A percentile compares a stretch with the other conserved stretches of the same genome.
These are phyloP conservation scores for Petrophora chlorosata DNA, from an alignment of 2,888 invertebrate species.

Conservation along the genomic window DNA sequence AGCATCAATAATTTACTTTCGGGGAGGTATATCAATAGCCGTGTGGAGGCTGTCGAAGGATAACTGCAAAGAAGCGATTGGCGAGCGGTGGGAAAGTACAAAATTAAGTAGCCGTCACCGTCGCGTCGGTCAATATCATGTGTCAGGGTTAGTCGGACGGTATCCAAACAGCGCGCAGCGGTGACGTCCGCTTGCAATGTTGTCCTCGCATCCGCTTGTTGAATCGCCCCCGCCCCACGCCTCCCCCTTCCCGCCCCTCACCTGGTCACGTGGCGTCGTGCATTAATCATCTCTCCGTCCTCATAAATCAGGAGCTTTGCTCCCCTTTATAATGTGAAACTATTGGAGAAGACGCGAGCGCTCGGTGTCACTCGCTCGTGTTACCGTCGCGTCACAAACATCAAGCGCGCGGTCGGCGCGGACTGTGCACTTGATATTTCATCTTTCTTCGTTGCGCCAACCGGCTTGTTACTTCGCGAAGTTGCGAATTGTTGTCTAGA, in stretches of 20 bases:
- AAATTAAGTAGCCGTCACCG: no score
- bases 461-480: conserved; percentile 5
- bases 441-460: conserved; percentile 6
- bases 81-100: no score
- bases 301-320: conserved; percentile 20
- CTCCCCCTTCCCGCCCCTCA: neutral
- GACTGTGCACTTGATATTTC: conserved; percentile 1
- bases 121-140: neutral
- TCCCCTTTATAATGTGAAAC: neutral
- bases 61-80: no score
- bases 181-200: neutral
- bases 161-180: conserved; percentile 2
- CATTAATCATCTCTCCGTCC: conserved; percentile 33
- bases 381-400: neutral
- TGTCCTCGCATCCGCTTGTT: neutral
- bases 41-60: no score
- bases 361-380: neutral
- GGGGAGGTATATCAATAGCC: no score
- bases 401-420: neutral
- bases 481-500: conserved; percentile 1
- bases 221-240: neutral
- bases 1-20: no score
- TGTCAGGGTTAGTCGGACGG: neutral
- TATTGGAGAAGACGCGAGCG: no score
- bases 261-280: conserved; percentile 17